Base-by-base conservation (phyloP, 2,797 vertebrate genomes). In the Pogonophryne albipinna region DNA sequence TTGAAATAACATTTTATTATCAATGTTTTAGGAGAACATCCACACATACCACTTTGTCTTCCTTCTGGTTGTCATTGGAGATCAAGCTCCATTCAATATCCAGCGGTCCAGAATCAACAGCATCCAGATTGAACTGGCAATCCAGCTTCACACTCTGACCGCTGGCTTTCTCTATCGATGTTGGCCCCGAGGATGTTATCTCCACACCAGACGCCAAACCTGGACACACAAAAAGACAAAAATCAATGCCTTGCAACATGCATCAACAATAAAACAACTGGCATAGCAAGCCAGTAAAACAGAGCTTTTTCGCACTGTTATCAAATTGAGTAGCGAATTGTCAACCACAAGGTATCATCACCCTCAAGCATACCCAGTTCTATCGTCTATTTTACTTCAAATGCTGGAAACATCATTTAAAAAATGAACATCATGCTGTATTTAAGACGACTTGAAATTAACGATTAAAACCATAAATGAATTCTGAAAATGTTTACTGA, bases 61-160 rank as follows among this genome's bases (percentile, higher is more conserved):
- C 94, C 63, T 94, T 94, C 91, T 96, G 96, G 89, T 94, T 97
- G 91, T 98, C 97, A 0, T 97, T 85, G 1, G 97, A 92, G 63
- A 97, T 89, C 6, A 98, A 82, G 74, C 94, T 96, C 98, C 98
- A 99, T 65, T 99, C 98, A 6, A 99, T 97, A 86, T 99, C 97
- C 81, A 99, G 90, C 0, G 96, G 95, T 12, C 96, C 97, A 17
- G 86, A 83, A 82, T 99, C 97, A 19, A 83, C 87, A 0, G 91
- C 0, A 0, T 65, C 84, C 60, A 97, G 74, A 13, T 84, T 88
- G 63, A 97, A 99, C 78, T 94, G 95, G 88, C 98, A 99, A 0
- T 95, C 95, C 80, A 99, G 88, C 0, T 95, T 95, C 45, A 96
- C 96, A 20, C 91, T 97, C 87, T 96, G 95, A 51, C 97, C 96